A percentile compares a stretch with the other conserved stretches of the same genome.
phyloP scores from a whole-genome alignment of 1,140 invertebrate genomes.

The Cephus cinctus region DNA sequence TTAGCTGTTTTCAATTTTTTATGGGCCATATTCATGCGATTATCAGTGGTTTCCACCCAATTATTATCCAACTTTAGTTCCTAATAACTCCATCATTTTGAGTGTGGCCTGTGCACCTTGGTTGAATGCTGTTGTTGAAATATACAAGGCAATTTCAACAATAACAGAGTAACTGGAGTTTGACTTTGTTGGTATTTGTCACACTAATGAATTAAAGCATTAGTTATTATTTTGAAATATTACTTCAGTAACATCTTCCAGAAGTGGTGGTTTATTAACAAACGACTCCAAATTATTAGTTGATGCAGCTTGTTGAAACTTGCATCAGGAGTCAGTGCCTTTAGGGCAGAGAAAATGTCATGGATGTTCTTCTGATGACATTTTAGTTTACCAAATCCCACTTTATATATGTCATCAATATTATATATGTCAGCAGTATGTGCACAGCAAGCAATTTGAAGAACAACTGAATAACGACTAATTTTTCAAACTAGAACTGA shows the following conservation, averaged over 20 bases:
- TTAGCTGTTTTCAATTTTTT: not conserved
- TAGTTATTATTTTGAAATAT: not conserved
- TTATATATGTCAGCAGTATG: too few relatives aligned
- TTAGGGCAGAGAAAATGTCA: constrained; percentile 3
- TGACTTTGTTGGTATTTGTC: not conserved
- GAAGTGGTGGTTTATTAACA: constrained; percentile 5
- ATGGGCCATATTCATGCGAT: not conserved
- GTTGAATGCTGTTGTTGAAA: not conserved
- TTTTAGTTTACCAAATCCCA: constrained; percentile 6
- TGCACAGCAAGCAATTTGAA: too few relatives aligned
- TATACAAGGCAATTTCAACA: not conserved
- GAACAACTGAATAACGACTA: too few relatives aligned
- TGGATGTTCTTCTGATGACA: constrained; percentile 3
- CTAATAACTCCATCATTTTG: not conserved
- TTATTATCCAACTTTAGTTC: not conserved
- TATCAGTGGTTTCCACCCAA: not conserved
- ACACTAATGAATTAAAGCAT: not conserved
- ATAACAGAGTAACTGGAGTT: not conserved
- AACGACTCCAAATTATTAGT: constrained; percentile 1
- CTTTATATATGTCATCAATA: constrained; percentile 7
- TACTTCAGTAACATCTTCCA: not conserved
- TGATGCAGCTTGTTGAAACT: not conserved
- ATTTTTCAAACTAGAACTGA: too few relatives aligned
- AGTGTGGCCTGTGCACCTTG: not conserved
- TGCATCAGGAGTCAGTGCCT: constrained; percentile 1